Base-by-base conservation (phyloP, 2,797 vertebrate genomes). In the Anomalospiza imberbis region DNA sequence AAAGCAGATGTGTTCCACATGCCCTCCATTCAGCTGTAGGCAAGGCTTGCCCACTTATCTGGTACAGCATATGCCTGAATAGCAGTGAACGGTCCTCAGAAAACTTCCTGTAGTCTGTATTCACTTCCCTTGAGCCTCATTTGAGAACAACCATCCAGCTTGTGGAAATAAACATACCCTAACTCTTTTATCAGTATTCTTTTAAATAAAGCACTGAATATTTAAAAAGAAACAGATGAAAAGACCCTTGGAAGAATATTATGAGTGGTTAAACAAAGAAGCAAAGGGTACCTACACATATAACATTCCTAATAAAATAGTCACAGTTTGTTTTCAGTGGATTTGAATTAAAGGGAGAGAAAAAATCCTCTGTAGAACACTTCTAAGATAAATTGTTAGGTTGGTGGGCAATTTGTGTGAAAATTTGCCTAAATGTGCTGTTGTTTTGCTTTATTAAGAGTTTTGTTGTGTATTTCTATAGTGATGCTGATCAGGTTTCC, bases 1-100 rank as follows among this genome's bases (percentile, higher is more conserved):
- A 68, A 81, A 95, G 92, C 93, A 96, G 94, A 96, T 94, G 94
- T 88, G 66, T 94, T 94, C 89, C 94, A 96, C 84, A 44, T 94
- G 90, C 94, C 88, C 78, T 96, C 31, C 14, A 2, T 87, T 91
- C 88, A 91, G 94, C 91, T 91, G 55, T 70, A 79, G 84, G 84
- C 88, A 94, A 58, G 85, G 28, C 65, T 92, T 94, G 83, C 85
- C 92, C 88, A 66, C 25, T 0, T 91, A 72, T 65, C 91, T 93
- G 77, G 40, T 94, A 34, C 17, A 36, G 25, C 3, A 6, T 65
- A 60, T 84, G 68, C 45, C 70, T 86, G 48, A 78, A 32, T 17
- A 76, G 57, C 53, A 80, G 57, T 54, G 71, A 92, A 75, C 53
- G 85, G 70, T 60, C 81, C 79, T 91, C 85, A 74, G 44, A 89